Conservation (phyloP, 2,888 invertebrate species). For the Rhopalosiphum nymphaeae region DNA sequence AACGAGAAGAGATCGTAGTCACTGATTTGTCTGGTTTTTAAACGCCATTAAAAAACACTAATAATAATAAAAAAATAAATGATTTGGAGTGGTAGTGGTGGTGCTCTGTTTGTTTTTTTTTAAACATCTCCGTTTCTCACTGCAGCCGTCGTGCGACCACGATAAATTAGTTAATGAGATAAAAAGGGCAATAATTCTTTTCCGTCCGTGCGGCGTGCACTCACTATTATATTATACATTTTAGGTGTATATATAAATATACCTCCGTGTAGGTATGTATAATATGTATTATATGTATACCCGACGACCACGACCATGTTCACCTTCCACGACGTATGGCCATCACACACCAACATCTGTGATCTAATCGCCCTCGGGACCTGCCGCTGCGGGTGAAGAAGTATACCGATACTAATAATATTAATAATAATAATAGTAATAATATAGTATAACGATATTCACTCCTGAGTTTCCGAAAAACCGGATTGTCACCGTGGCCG, state of each 20-base stretch:
- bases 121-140: conserved; percentile 39
- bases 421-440: conserved; percentile 30
- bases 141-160: conserved; percentile 51
- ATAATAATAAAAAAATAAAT: conserved; percentile 42
- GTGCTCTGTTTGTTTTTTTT: conserved; percentile 51
- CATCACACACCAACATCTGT: conserved; percentile 24
- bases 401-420: conserved; percentile 10
- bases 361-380: conserved; percentile 39
- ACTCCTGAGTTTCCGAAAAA: conserved; percentile 37
- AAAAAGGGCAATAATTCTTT: conserved; percentile 65
- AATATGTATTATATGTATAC: not conserved
- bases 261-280: not conserved
- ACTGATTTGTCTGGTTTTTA: conserved; percentile 56
- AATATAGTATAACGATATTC: conserved; percentile 26
- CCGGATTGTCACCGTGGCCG: conserved; percentile 17
- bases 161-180: conserved; percentile 65
- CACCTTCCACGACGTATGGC: not conserved
- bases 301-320: not conserved
- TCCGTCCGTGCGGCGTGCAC: conserved; percentile 14
- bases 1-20: conserved; percentile 48
- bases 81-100: not conserved
- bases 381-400: not conserved
- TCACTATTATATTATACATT: conserved; percentile 12
- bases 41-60: conserved; percentile 48
- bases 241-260: not conserved